Evolutionary conservation across 2,113 vertebrate genomes (phyloP).

Genomic region (Alouatta palliata): DNA sequence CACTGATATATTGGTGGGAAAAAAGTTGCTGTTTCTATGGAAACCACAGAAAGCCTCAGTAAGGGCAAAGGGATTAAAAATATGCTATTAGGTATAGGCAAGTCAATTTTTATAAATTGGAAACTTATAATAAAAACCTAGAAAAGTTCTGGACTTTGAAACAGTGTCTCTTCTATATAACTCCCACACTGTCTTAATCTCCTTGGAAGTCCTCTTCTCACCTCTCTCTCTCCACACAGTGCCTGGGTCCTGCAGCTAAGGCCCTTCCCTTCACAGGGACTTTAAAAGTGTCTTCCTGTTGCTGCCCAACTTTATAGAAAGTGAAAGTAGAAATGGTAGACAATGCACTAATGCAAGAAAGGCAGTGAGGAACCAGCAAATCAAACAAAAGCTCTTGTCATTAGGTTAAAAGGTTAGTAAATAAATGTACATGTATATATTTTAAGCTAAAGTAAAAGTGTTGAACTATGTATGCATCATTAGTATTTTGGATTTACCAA

Average conservation of each 20-base stretch:
- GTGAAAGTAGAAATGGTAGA: background rate
- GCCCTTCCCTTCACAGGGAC: background rate
- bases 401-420: slow-evolving; percentile 25
- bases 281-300: background rate
- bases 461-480: background rate
- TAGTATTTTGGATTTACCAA: background rate
- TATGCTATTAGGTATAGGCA: background rate
- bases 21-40: slow-evolving; percentile 24
- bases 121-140: slow-evolving; percentile 30
- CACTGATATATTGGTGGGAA: background rate
- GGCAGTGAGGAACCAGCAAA: background rate
- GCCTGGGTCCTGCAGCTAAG: background rate
- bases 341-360: background rate
- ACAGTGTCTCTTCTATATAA: background rate
- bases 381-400: slow-evolving; percentile 25
- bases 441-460: slow-evolving; percentile 31
- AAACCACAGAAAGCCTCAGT: background rate
- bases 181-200: background rate
- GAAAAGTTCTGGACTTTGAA: background rate
- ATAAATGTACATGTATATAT: background rate
- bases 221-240: background rate
- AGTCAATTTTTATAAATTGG: background rate
- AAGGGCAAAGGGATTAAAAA: slow-evolving; percentile 40
- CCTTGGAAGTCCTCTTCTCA: background rate
- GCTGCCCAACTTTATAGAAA: slow-evolving; percentile 13